Percentiles rank a stretch among this genome's conserved stretches.
Evolutionary conservation across 2,113 vertebrate species (phyloP).

Genomic region (Silurus meridionalis): DNA sequence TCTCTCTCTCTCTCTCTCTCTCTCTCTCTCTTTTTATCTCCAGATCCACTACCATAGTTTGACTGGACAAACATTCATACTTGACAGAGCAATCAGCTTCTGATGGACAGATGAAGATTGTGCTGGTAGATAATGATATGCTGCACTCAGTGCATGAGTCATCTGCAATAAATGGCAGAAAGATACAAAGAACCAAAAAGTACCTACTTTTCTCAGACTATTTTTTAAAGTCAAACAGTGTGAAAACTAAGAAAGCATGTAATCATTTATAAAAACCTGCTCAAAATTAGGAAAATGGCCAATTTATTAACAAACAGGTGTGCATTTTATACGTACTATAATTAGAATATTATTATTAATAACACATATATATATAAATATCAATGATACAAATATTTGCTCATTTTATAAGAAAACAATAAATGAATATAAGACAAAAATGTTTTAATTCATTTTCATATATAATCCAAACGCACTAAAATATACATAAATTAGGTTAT

Average conservation of each 20-base stretch:
- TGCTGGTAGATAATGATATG: slow-evolving; percentile 21
- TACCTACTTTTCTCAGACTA: not conserved
- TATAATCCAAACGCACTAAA: slow-evolving; percentile 56
- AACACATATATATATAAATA: slow-evolving; percentile 58
- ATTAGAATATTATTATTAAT: slow-evolving; percentile 62
- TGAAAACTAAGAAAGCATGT: not conserved
- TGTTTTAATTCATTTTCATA: slow-evolving; percentile 31
- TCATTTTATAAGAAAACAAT: slow-evolving; percentile 60
- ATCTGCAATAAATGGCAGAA: not conserved
- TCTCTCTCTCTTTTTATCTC: not conserved
- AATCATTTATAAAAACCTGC: slow-evolving; percentile 26
- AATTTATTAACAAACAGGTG: slow-evolving; percentile 62
- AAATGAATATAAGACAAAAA: slow-evolving; percentile 61
- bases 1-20: not conserved
- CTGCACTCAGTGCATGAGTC: not conserved
- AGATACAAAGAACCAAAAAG: not conserved
- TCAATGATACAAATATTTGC: slow-evolving; percentile 28
- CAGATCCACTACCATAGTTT: slow-evolving; percentile 11
- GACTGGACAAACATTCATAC: slow-evolving; percentile 34
- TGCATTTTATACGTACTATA: slow-evolving; percentile 59
- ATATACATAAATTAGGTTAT: slow-evolving; percentile 55
- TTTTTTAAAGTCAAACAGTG: not conserved
- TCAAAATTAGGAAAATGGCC: slow-evolving; percentile 60
- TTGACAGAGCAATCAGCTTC: slow-evolving; percentile 31
- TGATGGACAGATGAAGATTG: slow-evolving; percentile 37